Evolutionary conservation across 2,797 vertebrate species (phyloP).

Genomic region (Erithacus rubecula): DNA sequence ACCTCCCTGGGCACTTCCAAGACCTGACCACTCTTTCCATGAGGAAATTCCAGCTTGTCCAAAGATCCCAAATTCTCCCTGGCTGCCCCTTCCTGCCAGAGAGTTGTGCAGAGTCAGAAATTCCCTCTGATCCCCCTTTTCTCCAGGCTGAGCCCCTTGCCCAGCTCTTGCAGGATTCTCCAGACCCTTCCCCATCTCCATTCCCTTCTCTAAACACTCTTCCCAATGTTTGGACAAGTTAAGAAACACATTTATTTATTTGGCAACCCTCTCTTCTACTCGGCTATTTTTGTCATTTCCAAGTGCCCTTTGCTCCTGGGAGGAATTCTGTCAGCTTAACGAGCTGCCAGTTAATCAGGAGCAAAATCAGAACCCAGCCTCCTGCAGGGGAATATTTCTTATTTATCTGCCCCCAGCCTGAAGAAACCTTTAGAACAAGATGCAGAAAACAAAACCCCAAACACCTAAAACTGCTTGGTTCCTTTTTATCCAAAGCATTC

Average conservation of each 20-base stretch:
- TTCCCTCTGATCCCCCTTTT: too few species aligned
- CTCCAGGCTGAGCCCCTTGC: too few species aligned
- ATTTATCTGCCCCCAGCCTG: neutral
- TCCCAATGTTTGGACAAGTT: neutral
- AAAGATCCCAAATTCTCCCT: neutral
- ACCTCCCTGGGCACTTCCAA: neutral
- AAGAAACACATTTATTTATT: neutral
- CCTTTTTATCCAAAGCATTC: slow-evolving; percentile 6
- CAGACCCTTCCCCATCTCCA: neutral
- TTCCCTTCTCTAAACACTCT: neutral
- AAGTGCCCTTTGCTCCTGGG: neutral
- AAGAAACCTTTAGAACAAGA: neutral
- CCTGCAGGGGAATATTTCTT: neutral
- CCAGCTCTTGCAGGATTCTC: neutral
- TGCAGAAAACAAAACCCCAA: neutral
- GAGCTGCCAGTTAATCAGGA: neutral
- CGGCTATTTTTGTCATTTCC: neutral
- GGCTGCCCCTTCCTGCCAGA: too few species aligned
- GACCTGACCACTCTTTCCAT: neutral
- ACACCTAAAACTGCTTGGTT: neutral
- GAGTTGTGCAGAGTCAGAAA: too few species aligned
- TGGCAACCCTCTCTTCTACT: neutral
- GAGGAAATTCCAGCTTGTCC: neutral
- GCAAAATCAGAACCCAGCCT: neutral
- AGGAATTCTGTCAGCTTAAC: neutral